Evolutionary conservation across 35 echinoderm and acorn worm genomes (phyloP).

Genomic region (Stichopus chloronotus): DNA sequence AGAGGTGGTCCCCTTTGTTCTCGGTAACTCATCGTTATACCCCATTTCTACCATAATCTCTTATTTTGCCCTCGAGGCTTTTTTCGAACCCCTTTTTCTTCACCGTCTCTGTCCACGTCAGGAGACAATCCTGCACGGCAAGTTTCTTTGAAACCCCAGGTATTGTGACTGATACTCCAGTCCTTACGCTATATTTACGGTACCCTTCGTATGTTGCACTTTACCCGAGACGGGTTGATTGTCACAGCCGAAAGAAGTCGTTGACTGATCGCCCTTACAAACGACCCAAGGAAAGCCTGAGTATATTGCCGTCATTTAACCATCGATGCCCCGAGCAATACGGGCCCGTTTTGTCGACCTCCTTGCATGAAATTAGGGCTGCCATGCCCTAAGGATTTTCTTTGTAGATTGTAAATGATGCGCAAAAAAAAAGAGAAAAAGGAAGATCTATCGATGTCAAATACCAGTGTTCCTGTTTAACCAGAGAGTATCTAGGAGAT

Average conservation of each 20-base stretch:
- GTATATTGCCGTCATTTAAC: constrained; percentile 1
- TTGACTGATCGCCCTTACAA: constrained; percentile 22
- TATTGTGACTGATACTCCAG: no score
- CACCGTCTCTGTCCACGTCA: neutral
- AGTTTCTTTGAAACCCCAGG: no score
- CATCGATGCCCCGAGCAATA: neutral
- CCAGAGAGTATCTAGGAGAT: no score
- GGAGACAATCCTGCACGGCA: no score
- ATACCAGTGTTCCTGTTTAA: no score
- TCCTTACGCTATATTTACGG: no score
- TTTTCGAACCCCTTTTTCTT: neutral
- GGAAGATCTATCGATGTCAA: no score
- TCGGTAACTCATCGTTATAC: constrained; percentile 11
- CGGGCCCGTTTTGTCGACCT: constrained; percentile 2
- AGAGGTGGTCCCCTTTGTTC: constrained; percentile 13
- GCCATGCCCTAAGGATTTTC: neutral
- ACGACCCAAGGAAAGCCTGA: neutral
- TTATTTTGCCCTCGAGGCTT: neutral
- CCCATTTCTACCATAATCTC: neutral
- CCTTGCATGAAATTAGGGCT: neutral
- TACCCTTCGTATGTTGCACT: neutral
- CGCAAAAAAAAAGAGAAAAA: neutral
- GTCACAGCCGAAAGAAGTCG: constrained; percentile 34
- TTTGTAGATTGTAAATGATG: neutral
- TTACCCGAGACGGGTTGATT: constrained; percentile 15